Base-by-base conservation (phyloP, 2,113 vertebrate genomes). In the Blennius ocellaris region DNA sequence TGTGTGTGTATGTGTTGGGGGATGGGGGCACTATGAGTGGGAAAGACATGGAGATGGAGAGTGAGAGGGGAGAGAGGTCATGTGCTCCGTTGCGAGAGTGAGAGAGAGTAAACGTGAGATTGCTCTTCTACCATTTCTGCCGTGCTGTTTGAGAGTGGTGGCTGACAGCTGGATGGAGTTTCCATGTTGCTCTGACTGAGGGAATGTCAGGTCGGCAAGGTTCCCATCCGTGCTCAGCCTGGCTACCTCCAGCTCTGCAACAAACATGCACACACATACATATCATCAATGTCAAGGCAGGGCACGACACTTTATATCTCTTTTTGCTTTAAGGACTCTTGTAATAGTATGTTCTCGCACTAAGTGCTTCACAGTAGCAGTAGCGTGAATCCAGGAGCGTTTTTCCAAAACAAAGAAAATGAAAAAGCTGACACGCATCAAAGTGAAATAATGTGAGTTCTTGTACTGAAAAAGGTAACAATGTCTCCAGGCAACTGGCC, bases 141-240 rank as follows among this genome's bases (percentile, higher is more conserved):
- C 97, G 60, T 99, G 96, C 82, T 99, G 97, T 71, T 98, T 98
- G 84, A 99, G 92, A 57, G 97, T 99, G 81, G 96, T 98, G 73
- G 97, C 96, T 63, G 98, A 98, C 72, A 99, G 95, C 83, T 96
- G 97, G 76, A 99, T 97, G 69, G 96, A 92, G 16, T 97, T 99
- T 69, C 97, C 97, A 0, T 96, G 95, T 80, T 92, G 93, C 38
- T 92, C 91, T 57, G 95, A 96, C 90, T 99, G 96, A 73, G 98
- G 97, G 86, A 99, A 99, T 64, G 94, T 96, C 85, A 99, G 90
- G 80, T 99, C 98, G 66, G 94, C 96, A 55, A 98, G 93, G 83
- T 95, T 96, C 73, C 96, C 97, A 76, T 99, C 98, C 50, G 98
- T 99, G 89, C 97, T 98, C 15, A 99, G 92, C 70, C 97, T 95